Base-by-base conservation (phyloP, 2,113 vertebrate genomes). In the Crotalus helleri region DNA sequence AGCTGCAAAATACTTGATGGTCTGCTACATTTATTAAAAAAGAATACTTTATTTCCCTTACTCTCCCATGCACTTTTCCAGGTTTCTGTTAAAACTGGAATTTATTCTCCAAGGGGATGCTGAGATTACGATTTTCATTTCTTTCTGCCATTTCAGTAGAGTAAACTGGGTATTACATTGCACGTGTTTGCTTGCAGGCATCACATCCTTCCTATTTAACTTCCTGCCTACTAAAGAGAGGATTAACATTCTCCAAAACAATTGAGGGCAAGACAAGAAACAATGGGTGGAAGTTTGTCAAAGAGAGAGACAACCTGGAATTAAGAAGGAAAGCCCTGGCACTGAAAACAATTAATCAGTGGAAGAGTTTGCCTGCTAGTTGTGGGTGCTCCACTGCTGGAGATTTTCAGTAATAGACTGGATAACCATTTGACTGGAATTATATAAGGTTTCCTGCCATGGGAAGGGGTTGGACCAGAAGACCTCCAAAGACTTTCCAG, bases 1-100 rank as follows among this genome's bases (percentile, higher is more conserved):
- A 93, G 0, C 55, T 94, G 93, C 92, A 97, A 26, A 92, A 93
- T 89, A 93, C 92, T 95, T 10, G 57, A 96, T 95, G 85, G 74
- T 93, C 95, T 93, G 93, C 88, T 15, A 4, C 13, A 64, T 97
- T 94, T 95, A 95, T 97, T 97, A 93, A 91, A 93, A 92, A 94
- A 93, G 93, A 94, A 96, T 95, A 59, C 94, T 24, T n/a, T 26
- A 59, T 51, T 1, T 44, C 29, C 1, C 53, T 39, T 15, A 55
- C 29, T n/a, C 46, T n/a, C 15, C 51, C 9, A 29, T 4, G 19
- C 2, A 89, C 57, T 51, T 61, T 91, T 86, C 12, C 49, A 86
- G 24, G 57, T 81, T 55, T n/a, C n/a, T 33, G 29, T 33, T 55
- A 2, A 24, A 53, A 26, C 26, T 54, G 49, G 17, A 81, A 13